phyloP scores from a whole-genome alignment of 2,113 vertebrate genomes.

The Elephas maximus region DNA sequence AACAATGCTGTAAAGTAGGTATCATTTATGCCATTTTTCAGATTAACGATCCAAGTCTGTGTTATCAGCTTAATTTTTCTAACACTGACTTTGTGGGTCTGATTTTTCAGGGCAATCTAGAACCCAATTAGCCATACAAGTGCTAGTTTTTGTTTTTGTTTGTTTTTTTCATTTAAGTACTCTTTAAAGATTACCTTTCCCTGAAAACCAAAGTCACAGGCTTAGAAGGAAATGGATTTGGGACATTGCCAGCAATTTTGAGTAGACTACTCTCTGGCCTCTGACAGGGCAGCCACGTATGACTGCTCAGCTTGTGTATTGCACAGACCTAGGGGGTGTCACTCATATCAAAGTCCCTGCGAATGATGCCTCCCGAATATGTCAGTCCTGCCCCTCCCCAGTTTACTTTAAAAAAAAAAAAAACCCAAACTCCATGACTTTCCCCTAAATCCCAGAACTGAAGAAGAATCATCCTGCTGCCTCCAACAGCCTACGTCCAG shows the following conservation, averaged over 20 bases:
- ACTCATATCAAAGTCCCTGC: not conserved
- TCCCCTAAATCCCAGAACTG: not conserved
- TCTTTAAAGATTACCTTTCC: not conserved
- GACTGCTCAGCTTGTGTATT: not conserved
- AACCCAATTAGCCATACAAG: not conserved
- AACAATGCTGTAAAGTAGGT: not conserved
- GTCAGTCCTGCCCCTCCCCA: not conserved
- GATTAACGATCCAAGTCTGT: not conserved
- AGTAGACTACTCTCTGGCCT: not conserved
- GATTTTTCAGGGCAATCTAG: slow-evolving; percentile 45
- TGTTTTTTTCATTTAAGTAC: not conserved
- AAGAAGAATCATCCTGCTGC: not conserved
- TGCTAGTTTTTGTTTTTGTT: not conserved
- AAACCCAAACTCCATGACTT: not conserved
- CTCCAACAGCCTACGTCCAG: no score
- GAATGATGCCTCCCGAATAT: not conserved
- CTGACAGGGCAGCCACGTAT: not conserved
- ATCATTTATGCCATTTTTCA: not conserved
- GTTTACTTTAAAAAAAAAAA: slow-evolving; percentile 45
- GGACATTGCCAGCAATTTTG: not conserved
- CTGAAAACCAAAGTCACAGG: slow-evolving; percentile 9
- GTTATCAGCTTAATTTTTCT: not conserved
- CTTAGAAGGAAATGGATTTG: slow-evolving; percentile 2
- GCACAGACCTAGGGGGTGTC: not conserved
- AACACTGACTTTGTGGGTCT: not conserved